phyloP scores from a whole-genome alignment of 2,797 vertebrate genomes.

The Alexandromys oeconomus region DNA sequence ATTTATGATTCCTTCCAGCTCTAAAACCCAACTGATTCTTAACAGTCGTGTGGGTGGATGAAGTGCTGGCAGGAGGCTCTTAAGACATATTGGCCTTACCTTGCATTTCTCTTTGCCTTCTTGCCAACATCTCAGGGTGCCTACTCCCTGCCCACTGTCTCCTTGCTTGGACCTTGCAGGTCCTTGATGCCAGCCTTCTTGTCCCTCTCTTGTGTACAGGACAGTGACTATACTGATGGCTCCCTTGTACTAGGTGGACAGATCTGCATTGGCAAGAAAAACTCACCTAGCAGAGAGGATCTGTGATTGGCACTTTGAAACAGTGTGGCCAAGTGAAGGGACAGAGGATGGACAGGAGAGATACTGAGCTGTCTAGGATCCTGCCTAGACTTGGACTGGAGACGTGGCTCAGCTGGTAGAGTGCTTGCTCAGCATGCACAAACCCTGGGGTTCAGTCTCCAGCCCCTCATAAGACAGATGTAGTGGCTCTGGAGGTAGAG shows the following conservation, averaged over 20 bases:
- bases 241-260: not conserved
- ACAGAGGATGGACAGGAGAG: not conserved
- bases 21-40: slow-evolving; percentile 58
- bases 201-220: not conserved
- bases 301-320: not conserved
- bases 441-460: not conserved
- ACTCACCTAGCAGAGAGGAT: not conserved
- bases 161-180: not conserved
- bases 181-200: not conserved
- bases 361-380: not conserved
- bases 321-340: not conserved
- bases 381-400: not conserved
- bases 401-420: not conserved
- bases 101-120: not conserved
- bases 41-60: not conserved
- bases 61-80: not conserved
- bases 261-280: not conserved
- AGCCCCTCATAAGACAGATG: not conserved
- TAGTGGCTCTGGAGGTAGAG: not conserved
- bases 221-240: not conserved
- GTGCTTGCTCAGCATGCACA: not conserved
- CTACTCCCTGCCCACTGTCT: too few species aligned
- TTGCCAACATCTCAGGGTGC: not conserved
- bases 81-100: not conserved
- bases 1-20: slow-evolving; percentile 41